These are phyloP conservation scores for Nyleta sp. DNA, from an alignment of 2,888 invertebrate species.

Conservation along the genomic window DNA sequence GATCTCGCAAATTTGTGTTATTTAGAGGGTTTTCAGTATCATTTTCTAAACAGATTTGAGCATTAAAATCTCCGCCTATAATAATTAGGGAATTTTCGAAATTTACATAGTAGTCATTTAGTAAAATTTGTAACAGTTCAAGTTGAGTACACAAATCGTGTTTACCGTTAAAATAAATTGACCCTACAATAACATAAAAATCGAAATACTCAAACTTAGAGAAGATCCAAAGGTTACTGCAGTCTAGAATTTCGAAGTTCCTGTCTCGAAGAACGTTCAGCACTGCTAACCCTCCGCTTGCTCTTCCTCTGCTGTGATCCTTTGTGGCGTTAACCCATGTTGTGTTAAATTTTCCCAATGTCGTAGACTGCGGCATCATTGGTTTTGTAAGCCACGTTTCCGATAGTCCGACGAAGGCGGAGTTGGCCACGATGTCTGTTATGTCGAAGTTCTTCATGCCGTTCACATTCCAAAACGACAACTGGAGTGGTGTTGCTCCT, in stretches of 20 bases:
- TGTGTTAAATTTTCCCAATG: background rate
- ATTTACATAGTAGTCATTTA: background rate
- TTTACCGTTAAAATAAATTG: conserved; percentile 7
- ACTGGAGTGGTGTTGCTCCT: too few relatives aligned
- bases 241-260: background rate
- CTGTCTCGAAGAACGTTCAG: too few relatives aligned
- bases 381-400: background rate
- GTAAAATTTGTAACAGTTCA: conserved; percentile 5
- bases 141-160: background rate
- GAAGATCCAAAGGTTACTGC: background rate
- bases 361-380: background rate
- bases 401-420: background rate
- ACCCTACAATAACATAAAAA: background rate
- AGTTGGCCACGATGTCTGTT: background rate
- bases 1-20: background rate
- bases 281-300: background rate
- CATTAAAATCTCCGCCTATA: conserved; percentile 6
- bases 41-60: background rate
- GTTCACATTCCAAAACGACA: conserved; percentile 1
- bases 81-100: conserved; percentile 1
- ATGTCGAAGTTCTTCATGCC: background rate
- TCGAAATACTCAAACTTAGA: conserved; percentile 4
- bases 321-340: background rate
- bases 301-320: background rate
- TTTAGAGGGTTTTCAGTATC: background rate